Evolutionary conservation across 2,888 invertebrate genomes (phyloP).

Genomic region (Lasioglossum pauxillum): DNA sequence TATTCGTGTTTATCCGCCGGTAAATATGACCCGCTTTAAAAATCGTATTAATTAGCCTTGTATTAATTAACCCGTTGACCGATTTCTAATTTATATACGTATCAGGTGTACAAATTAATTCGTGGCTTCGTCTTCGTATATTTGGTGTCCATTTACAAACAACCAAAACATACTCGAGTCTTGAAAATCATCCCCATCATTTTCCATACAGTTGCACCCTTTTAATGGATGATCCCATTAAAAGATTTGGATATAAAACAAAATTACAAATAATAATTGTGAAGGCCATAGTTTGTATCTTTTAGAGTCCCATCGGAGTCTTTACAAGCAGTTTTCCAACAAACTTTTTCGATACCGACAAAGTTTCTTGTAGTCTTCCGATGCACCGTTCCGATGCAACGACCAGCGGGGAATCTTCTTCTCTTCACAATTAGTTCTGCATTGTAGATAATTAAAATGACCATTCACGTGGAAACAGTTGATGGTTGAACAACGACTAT

Average conservation of each 20-base stretch:
- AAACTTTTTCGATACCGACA: not conserved
- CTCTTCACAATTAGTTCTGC: not conserved
- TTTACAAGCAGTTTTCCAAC: not conserved
- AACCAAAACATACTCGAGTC: too few species aligned
- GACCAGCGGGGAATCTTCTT: too few species aligned
- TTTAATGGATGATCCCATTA: too few species aligned
- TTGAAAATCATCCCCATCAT: too few species aligned
- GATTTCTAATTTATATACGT: too few species aligned
- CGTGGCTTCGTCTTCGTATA: too few species aligned
- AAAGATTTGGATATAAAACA: too few species aligned
- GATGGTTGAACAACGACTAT: not conserved
- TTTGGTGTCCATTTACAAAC: too few species aligned
- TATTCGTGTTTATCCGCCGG: slow-evolving; percentile 15
- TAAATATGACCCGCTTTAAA: not conserved
- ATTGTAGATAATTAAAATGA: not conserved
- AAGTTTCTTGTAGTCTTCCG: not conserved
- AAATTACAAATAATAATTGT: too few species aligned
- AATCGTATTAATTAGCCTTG: not conserved
- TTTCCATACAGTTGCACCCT: too few species aligned
- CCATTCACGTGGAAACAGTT: not conserved
- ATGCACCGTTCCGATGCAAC: not conserved
- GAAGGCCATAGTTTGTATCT: not conserved
- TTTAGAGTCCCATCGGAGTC: too few species aligned
- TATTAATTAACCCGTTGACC: not conserved
- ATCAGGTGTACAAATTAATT: too few species aligned